Conservation (phyloP, 2,113 vertebrate genomes). For the Malurus elegans region DNA sequence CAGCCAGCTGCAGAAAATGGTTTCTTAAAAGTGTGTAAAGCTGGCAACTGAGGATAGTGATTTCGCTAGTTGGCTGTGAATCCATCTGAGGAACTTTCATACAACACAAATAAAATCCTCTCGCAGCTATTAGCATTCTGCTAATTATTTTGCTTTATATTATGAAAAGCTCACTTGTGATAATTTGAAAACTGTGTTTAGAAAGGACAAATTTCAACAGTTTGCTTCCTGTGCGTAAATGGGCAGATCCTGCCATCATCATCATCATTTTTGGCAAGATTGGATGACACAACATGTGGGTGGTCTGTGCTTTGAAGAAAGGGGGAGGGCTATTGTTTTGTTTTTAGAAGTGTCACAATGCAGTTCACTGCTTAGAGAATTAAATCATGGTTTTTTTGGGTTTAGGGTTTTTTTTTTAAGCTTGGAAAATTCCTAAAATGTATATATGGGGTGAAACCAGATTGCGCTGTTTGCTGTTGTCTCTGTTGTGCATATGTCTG, state of each 20-base stretch:
- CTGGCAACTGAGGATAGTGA: not conserved
- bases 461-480: not conserved
- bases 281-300: not conserved
- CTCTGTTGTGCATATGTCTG: not conserved
- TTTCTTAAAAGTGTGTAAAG: not conserved
- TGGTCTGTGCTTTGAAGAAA: not conserved
- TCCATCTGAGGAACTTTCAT: not conserved
- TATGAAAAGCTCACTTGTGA: not conserved
- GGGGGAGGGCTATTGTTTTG: not conserved
- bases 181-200: conserved; percentile 15
- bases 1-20: not conserved
- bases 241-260: not conserved
- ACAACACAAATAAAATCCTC: not conserved
- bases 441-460: not conserved
- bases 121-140: not conserved
- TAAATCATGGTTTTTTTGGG: not conserved
- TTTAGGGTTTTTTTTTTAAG: not conserved
- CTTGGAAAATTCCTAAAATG: not conserved
- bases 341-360: not conserved
- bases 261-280: not conserved
- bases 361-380: not conserved
- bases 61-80: not conserved
- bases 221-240: not conserved
- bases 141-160: not conserved
- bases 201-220: not conserved